A percentile compares a stretch with the other conserved stretches of the same genome.
These are phyloP conservation scores for Porites divaricata DNA, from an alignment of 92 coral and sea anemone species.

Conservation along the genomic window DNA sequence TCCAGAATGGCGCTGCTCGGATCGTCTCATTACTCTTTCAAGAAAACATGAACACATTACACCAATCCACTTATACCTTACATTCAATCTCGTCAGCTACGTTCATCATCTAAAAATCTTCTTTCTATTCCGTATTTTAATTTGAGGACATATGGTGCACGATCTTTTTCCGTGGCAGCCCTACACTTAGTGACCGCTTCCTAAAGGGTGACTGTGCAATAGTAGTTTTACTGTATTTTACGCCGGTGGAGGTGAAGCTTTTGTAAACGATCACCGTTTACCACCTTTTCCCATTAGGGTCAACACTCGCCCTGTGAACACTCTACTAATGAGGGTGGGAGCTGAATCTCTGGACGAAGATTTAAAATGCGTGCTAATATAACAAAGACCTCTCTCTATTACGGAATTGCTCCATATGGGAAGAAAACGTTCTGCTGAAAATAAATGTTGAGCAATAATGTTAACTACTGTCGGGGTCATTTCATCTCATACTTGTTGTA, in stretches of 20 bases:
- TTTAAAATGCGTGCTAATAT: not conserved
- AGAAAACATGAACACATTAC: not conserved
- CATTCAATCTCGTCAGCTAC: not conserved
- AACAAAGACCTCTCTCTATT: conserved; percentile 2
- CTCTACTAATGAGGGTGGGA: conserved; percentile 7
- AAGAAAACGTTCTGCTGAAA: not conserved
- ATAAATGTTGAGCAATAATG: not conserved
- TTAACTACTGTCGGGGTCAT: not conserved
- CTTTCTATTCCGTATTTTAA: not conserved
- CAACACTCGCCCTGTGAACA: not conserved
- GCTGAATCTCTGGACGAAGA: conserved; percentile 11
- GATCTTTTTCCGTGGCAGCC: not conserved
- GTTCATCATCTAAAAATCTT: not conserved
- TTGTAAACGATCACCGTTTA: conserved; percentile 3
- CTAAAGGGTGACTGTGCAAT: not conserved
- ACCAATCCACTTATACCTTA: not conserved
- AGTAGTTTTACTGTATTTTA: conserved; percentile 12
- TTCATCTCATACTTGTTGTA: not conserved
- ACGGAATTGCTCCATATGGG: not conserved
- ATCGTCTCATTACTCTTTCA: too few species aligned
- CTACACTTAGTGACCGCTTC: not conserved
- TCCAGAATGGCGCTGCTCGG: not conserved
- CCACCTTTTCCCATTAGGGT: not conserved
- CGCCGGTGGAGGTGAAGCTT: not conserved
- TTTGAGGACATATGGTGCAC: too few species aligned